Evolutionary conservation across 2,797 vertebrate genomes (phyloP), one percentile per base, ranked within the genome.

Genomic region (Rhinophrynus dorsalis): DNA sequence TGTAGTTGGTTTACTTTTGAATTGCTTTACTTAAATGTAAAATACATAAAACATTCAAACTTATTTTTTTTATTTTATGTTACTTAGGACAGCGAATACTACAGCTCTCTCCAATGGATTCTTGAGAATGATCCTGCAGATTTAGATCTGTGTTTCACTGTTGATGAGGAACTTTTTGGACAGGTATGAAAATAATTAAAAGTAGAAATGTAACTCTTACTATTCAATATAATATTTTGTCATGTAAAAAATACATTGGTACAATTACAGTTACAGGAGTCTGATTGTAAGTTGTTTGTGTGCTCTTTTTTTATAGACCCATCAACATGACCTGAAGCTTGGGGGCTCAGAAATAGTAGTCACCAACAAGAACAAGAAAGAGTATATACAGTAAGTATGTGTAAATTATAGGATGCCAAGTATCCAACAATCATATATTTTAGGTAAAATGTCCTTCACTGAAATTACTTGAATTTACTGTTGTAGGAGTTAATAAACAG

Each of bases 151-250:
- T 92, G 91, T 74, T 98, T 98, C 82, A 88, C 94, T 63, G 93
- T 98, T 15, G 97, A 99, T 35, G 96, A 98, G 74, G 96, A 98
- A 54, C 93, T 97, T 29, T 98, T 99, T 84, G 97, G 97, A 83
- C 96, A 99, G 95, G 97, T 98, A 74, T 52, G 84, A 50, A 58
- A 63, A 12, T 44, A 27, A 6, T 2, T 13, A 29, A 0, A 0
- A n/a, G n/a, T n/a, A n/a, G n/a, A n/a, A n/a, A n/a, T n/a, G n/a
- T n/a, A n/a, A n/a, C n/a, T n/a, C n/a, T n/a, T n/a, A n/a, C n/a
- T n/a, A n/a, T n/a, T n/a, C n/a, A n/a, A n/a, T 6, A 26, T 48
- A 23, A 48, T 48, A 48, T 17, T 52, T 51, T 21, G 20, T 10
- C 23, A 50, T 9, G 9, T n/a, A n/a, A n/a, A 24, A 2, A 10